A percentile compares a stretch with the other conserved stretches of the same genome.
These are phyloP conservation scores for Andrena minutula DNA, from an alignment of 2,888 invertebrate species.

Conservation along the genomic window DNA sequence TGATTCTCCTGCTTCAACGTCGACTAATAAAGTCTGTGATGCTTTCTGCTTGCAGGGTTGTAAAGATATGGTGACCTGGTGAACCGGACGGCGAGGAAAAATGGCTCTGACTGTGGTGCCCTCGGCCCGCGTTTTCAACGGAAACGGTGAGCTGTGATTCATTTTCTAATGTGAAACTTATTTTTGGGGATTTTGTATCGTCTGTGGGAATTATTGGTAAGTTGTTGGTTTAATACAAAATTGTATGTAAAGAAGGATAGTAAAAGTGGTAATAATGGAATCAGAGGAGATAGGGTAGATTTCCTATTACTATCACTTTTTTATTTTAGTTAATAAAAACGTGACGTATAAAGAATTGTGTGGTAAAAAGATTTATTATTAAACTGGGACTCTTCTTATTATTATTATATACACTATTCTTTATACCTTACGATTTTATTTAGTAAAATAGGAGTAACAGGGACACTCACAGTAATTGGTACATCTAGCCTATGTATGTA, in stretches of 20 bases:
- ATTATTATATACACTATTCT: too few relatives aligned
- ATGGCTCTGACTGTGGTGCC: slow-evolving; percentile 82
- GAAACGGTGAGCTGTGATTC: slow-evolving; percentile 77
- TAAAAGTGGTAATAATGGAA: neutral
- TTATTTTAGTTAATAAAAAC: too few relatives aligned
- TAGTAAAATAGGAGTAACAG: too few relatives aligned
- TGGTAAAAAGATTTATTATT: too few relatives aligned
- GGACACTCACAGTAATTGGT: neutral
- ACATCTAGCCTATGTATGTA: too few relatives aligned
- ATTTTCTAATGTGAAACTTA: neutral
- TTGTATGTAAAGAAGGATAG: neutral
- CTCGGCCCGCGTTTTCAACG: slow-evolving; percentile 80
- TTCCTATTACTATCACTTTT: too few relatives aligned
- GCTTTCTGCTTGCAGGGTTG: slow-evolving; percentile 66
- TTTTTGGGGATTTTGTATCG: neutral
- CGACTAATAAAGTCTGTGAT: neutral
- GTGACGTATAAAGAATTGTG: too few relatives aligned
- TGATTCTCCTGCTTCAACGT: neutral
- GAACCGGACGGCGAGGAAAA: slow-evolving; percentile 55
- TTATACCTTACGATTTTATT: too few relatives aligned
- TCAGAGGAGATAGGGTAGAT: neutral
- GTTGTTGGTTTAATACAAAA: neutral
- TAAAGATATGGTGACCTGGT: slow-evolving; percentile 62
- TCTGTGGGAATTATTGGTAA: neutral
- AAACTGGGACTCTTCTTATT: too few relatives aligned